Percentiles rank a stretch among this genome's conserved stretches.
phyloP scores from a whole-genome alignment of 2,888 invertebrate species.

The Saturnia japonica region DNA sequence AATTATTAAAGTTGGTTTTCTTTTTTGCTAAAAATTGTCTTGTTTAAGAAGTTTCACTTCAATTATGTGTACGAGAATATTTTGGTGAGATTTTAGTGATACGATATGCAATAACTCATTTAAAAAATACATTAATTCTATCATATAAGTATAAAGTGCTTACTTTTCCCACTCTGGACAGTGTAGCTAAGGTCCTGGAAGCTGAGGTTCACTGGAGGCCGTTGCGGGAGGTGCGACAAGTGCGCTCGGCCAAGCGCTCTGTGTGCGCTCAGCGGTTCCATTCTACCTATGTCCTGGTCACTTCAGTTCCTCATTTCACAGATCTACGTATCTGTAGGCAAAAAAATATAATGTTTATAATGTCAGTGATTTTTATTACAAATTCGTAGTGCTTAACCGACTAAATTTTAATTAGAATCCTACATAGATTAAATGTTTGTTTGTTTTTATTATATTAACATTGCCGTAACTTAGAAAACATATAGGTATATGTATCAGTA shows the following conservation, averaged over 20 bases:
- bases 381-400: no score
- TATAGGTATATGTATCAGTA: no score
- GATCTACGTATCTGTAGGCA: constrained; percentile 12
- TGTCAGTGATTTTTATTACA: not conserved
- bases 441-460: no score
- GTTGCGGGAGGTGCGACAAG: constrained; percentile 83
- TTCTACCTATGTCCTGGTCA: not conserved
- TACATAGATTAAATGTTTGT: no score
- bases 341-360: not conserved
- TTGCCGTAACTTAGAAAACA: no score
- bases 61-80: not conserved
- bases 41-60: no score
- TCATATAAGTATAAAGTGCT: constrained; percentile 33
- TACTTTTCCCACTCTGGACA: constrained; percentile 85
- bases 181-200: constrained; percentile 92
- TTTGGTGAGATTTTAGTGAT: not conserved
- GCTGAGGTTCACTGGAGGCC: constrained; percentile 90
- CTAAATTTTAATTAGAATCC: no score
- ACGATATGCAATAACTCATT: not conserved
- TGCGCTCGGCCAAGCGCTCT: constrained; percentile 56
- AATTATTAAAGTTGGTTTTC: no score
- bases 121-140: not conserved
- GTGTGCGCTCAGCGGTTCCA: constrained; percentile 44
- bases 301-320: constrained; percentile 17
- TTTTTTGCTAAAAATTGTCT: no score